A percentile compares a stretch with the other conserved stretches of the same genome.
Evolutionary conservation across 1,140 invertebrate genomes (phyloP).

Genomic region (Sinonovacula constricta): DNA sequence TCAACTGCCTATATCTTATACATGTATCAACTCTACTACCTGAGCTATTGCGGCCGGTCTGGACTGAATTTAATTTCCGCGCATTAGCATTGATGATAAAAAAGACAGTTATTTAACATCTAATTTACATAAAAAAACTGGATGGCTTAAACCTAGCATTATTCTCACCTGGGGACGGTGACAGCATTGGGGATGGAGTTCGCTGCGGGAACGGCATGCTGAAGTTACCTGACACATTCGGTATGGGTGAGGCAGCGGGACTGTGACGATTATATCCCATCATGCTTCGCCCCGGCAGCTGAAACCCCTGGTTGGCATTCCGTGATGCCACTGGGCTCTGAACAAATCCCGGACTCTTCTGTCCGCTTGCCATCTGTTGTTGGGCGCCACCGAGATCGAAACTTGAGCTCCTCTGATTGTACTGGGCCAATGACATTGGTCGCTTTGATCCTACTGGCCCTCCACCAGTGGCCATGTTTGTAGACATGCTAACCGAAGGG

Average conservation of each 20-base stretch:
- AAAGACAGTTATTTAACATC: too few relatives aligned
- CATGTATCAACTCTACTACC: too few relatives aligned
- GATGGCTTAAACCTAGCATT: too few relatives aligned
- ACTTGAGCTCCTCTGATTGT: constrained; percentile 40
- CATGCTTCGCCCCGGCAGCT: constrained; percentile 51
- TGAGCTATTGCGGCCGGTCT: too few relatives aligned
- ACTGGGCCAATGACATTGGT: not conserved
- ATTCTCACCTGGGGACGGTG: constrained; percentile 62
- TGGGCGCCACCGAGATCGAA: constrained; percentile 49
- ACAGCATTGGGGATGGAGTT: constrained; percentile 60
- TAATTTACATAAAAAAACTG: not conserved
- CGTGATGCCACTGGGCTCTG: constrained; percentile 55
- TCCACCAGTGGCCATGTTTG: not conserved
- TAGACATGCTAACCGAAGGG: not conserved
- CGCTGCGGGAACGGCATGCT: constrained; percentile 38
- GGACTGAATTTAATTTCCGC: too few relatives aligned
- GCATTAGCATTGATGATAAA: too few relatives aligned
- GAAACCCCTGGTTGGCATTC: constrained; percentile 55
- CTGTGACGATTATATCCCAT: constrained; percentile 66
- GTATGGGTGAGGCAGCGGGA: constrained; percentile 50
- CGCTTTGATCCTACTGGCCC: constrained; percentile 4
- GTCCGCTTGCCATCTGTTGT: constrained; percentile 49
- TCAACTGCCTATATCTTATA: too few relatives aligned
- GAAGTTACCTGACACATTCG: constrained; percentile 2
- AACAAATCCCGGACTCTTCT: constrained; percentile 66